phyloP scores from a whole-genome alignment of 2,888 invertebrate genomes.

The Venustoraphidia nigricollis region DNA sequence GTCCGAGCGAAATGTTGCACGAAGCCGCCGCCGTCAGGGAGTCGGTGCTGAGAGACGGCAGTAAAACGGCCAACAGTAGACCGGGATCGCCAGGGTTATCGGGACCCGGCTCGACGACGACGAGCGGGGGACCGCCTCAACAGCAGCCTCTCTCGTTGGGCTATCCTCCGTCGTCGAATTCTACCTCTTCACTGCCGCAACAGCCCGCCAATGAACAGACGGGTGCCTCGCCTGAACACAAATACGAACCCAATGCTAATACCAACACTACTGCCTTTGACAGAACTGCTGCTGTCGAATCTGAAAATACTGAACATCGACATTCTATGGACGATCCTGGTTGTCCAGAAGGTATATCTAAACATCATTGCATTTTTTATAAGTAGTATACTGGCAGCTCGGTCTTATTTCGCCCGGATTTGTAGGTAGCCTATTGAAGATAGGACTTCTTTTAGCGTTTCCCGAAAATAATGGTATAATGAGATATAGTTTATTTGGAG shows the following conservation, averaged over 20 bases:
- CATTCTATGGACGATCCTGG: constrained; percentile 22
- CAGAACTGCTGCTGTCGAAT: constrained; percentile 24
- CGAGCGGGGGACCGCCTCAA: constrained; percentile 7
- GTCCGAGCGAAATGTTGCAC: constrained; percentile 41
- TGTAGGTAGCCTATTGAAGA: too few species aligned
- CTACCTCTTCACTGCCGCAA: constrained; percentile 29
- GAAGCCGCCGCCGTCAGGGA: constrained; percentile 38
- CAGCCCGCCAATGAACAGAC: constrained; percentile 35
- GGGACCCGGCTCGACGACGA: constrained; percentile 22
- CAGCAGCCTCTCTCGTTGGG: constrained; percentile 18
- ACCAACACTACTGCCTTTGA: constrained; percentile 30
- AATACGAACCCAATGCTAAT: constrained; percentile 32
- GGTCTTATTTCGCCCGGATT: too few species aligned
- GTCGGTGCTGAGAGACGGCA: constrained; percentile 40
- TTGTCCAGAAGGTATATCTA: constrained; percentile 32
- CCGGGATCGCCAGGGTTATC: constrained; percentile 31
- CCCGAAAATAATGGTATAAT: too few species aligned
- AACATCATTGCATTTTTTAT: not conserved
- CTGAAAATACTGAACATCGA: constrained; percentile 5
- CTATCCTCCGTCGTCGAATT: constrained; percentile 31
- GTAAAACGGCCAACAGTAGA: constrained; percentile 26
- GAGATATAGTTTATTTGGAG: too few species aligned
- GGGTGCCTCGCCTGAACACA: constrained; percentile 35
- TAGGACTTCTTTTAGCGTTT: too few species aligned
- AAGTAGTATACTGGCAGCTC: too few species aligned